These are phyloP conservation scores for Corbicula japonica DNA, from an alignment of 2,888 invertebrate species.

Conservation along the genomic window DNA sequence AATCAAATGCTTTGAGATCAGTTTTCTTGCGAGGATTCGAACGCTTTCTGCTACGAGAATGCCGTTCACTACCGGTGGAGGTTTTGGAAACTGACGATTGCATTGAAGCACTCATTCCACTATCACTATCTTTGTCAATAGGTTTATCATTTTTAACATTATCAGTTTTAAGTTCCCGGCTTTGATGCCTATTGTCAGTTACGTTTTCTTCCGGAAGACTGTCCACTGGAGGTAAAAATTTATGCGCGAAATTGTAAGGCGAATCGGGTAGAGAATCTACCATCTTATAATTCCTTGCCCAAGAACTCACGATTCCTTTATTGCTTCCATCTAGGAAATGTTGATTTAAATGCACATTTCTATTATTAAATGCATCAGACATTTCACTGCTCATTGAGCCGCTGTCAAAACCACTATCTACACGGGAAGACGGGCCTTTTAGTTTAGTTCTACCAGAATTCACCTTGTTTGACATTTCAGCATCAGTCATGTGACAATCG, in stretches of 20 bases:
- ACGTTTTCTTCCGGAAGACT: constrained; percentile 41
- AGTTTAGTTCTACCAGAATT: constrained; percentile 13
- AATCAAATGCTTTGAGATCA: constrained; percentile 1
- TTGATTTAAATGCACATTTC: constrained; percentile 60
- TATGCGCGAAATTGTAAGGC: constrained; percentile 38
- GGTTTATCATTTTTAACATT: background rate
- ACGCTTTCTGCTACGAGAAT: constrained; percentile 5
- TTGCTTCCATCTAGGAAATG: constrained; percentile 48
- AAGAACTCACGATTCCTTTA: constrained; percentile 51
- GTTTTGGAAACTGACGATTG: too few species aligned
- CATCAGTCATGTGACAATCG: constrained; percentile 65
- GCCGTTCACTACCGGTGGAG: too few species aligned
- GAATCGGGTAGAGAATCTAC: constrained; percentile 45
- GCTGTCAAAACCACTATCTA: constrained; percentile 82
- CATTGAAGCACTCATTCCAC: too few species aligned
- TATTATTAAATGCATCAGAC: constrained; percentile 66
- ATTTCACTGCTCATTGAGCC: constrained; percentile 78
- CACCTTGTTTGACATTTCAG: constrained; percentile 50
- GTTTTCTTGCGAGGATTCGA: constrained; percentile 4
- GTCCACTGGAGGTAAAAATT: constrained; percentile 52
- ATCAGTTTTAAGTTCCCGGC: constrained; percentile 1
- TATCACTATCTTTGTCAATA: background rate
- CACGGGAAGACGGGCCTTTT: constrained; percentile 44
- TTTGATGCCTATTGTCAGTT: background rate
- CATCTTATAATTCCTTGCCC: constrained; percentile 64